phyloP scores from a whole-genome alignment of 2,113 vertebrate species.

The Alligator mississippiensis region DNA sequence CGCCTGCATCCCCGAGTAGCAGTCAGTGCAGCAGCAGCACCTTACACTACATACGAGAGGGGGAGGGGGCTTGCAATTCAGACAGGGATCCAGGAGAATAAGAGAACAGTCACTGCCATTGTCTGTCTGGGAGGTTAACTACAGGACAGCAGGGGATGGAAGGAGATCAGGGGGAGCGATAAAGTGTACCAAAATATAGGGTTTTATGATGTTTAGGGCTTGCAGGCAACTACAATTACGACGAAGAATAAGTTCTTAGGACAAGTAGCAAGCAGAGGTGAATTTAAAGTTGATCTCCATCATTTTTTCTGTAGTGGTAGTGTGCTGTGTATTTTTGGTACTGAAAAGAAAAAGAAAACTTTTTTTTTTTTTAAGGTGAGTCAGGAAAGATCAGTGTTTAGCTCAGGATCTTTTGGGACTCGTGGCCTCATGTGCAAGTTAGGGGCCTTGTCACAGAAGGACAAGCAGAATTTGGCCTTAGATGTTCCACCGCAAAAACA shows the following conservation, averaged over 20 bases:
- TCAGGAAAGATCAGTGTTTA: neutral
- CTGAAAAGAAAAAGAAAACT: neutral
- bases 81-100: neutral
- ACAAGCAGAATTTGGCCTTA: neutral
- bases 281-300: fast-evolving
- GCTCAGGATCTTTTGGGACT: neutral
- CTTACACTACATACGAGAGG: fast-evolving
- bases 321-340: neutral
- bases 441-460: fast-evolving
- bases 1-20: neutral
- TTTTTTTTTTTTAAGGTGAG: neutral
- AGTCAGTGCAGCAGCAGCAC: neutral
- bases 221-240: neutral
- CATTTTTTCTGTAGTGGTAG: neutral
- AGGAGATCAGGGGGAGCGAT: fast-evolving
- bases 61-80: neutral
- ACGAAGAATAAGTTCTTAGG: neutral
- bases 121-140: fast-evolving
- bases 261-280: neutral
- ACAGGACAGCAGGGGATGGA: fast-evolving
- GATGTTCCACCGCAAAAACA: neutral
- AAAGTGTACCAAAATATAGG: neutral
- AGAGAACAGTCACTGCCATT: neutral
- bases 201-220: neutral
- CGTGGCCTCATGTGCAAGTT: too few relatives aligned